A percentile compares a stretch with the other conserved stretches of the same genome.
Evolutionary conservation across 2,888 invertebrate species (phyloP).

Genomic region (Cerastoderma edule): DNA sequence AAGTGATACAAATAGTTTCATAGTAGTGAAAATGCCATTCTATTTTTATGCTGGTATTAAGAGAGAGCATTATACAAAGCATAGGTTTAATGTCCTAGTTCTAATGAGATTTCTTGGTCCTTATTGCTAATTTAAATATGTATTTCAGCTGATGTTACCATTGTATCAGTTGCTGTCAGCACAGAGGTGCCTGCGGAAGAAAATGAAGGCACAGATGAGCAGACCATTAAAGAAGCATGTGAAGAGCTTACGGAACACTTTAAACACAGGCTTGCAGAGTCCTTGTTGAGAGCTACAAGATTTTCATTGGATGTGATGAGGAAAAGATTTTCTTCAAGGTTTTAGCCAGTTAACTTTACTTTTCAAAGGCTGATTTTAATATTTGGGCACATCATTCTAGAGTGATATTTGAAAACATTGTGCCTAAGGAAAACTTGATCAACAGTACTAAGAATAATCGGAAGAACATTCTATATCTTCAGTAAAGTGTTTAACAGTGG

Average conservation of each 20-base stretch:
- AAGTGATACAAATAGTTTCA: no score
- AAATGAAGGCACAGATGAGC: conserved; percentile 57
- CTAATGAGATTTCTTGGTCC: no score
- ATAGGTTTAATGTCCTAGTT: no score
- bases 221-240: conserved; percentile 87
- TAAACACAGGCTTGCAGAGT: conserved; percentile 90
- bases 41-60: no score
- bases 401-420: no score
- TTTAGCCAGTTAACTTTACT: conserved; percentile 9
- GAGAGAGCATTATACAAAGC: no score
- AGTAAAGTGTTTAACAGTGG: no score
- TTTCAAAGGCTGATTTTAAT: conserved; percentile 16
- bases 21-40: no score
- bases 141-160: conserved; percentile 45
- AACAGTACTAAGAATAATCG: no score
- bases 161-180: conserved; percentile 30
- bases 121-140: no score
- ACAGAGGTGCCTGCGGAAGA: conserved; percentile 39
- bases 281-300: conserved; percentile 90
- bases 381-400: background rate
- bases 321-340: conserved; percentile 86
- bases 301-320: conserved; percentile 90
- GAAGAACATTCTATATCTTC: no score
- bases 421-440: no score
- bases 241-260: conserved; percentile 92